Percentiles rank a stretch among this genome's conserved stretches.
These are phyloP conservation scores for Sebastes matsubarae DNA, from an alignment of 2,797 vertebrate species.

Conservation along the genomic window DNA sequence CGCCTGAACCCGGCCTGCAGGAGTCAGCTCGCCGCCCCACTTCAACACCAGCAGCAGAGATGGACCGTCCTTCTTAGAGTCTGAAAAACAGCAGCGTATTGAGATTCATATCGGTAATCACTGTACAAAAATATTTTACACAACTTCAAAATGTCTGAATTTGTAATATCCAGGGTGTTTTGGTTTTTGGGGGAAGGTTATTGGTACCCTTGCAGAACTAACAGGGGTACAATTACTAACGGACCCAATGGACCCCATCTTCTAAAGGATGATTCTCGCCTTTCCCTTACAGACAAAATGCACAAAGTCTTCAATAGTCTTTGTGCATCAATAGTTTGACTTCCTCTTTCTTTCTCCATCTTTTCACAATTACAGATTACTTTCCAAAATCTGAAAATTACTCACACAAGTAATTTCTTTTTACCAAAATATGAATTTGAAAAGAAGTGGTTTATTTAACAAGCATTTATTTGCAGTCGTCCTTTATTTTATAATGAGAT, in stretches of 20 bases:
- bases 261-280: no score
- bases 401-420: not conserved
- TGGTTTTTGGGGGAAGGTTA: no score
- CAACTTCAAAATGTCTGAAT: not conserved
- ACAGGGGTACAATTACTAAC: no score
- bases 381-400: no score
- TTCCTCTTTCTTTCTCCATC: no score
- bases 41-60: conserved; percentile 94
- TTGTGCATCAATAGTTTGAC: not conserved
- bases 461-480: not conserved
- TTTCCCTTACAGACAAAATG: no score
- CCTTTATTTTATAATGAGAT: not conserved
- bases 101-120: not conserved
- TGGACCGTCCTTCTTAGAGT: conserved; percentile 83
- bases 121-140: accelerated
- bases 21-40: conserved; percentile 97
- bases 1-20: conserved; percentile 92
- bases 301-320: not conserved
- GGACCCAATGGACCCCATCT: no score
- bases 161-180: accelerated
- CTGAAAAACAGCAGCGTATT: conserved; percentile 66
- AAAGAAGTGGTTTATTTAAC: not conserved
- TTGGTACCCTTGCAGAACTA: no score
- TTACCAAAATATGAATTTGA: not conserved
- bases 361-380: no score